Evolutionary conservation across 2,113 vertebrate genomes (phyloP).

Genomic region (Rhizomys pruinosus): DNA sequence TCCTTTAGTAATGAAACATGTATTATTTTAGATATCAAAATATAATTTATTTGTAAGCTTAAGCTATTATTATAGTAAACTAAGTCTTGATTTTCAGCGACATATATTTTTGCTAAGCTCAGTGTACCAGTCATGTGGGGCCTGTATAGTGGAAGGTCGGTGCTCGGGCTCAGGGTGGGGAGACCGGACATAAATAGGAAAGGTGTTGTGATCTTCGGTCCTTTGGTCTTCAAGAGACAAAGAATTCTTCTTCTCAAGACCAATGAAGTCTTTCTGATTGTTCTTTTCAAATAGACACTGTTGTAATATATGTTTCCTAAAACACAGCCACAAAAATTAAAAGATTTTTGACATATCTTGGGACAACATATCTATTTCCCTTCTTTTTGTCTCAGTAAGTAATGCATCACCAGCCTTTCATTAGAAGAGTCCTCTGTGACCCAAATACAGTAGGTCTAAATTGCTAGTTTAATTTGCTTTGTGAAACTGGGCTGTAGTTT

Average conservation of each 20-base stretch:
- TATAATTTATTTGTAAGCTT: neutral
- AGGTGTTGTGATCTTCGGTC: constrained; percentile 10
- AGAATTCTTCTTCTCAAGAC: constrained; percentile 73
- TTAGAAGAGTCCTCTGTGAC: constrained; percentile 78
- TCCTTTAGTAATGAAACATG: neutral
- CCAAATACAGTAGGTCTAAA: constrained; percentile 66
- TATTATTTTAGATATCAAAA: neutral
- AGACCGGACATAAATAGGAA: neutral
- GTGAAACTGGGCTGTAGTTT: neutral
- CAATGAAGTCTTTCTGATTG: constrained; percentile 85
- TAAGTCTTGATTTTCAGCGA: neutral
- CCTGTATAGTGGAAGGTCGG: too few relatives aligned
- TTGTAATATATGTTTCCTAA: constrained; percentile 72
- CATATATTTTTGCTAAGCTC: neutral
- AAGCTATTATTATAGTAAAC: neutral
- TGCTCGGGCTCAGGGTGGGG: neutral
- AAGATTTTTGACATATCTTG: constrained; percentile 84
- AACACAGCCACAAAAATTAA: neutral
- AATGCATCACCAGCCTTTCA: constrained; percentile 82
- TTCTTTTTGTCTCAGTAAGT: constrained; percentile 85
- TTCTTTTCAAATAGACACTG: constrained; percentile 81
- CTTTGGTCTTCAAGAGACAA: constrained; percentile 61
- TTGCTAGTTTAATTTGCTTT: constrained; percentile 25
- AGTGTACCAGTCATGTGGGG: neutral
- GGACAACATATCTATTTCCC: constrained; percentile 73